Percentiles rank a stretch among this genome's conserved stretches.
Evolutionary conservation across 1,140 invertebrate genomes (phyloP).

Genomic region (Aphelenchoides fujianensis): DNA sequence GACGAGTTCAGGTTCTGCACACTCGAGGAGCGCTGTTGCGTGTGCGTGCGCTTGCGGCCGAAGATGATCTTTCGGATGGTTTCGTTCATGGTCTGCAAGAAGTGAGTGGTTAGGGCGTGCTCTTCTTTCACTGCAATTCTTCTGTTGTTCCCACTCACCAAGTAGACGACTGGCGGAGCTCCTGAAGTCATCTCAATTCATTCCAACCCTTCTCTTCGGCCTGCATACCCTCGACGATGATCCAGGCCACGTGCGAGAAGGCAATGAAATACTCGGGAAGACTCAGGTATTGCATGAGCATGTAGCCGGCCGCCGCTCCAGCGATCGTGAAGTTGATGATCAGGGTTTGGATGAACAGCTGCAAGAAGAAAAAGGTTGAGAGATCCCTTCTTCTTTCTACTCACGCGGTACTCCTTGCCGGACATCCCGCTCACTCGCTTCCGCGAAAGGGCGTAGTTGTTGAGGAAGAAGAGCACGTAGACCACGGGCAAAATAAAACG

Average conservation of each 20-base stretch:
- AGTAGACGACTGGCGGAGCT: neutral
- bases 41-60: neutral
- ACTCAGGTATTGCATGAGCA: neutral
- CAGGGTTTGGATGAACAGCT: slow-evolving; percentile 6
- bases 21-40: neutral
- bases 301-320: neutral
- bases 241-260: neutral
- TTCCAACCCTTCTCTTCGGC: neutral
- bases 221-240: slow-evolving; percentile 10
- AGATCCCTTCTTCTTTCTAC: neutral
- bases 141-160: no score
- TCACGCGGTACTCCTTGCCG: neutral
- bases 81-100: slow-evolving; percentile 12
- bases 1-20: neutral
- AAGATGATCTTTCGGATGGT: slow-evolving; percentile 9
- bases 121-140: no score
- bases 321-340: neutral
- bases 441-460: neutral
- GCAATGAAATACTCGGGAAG: neutral
- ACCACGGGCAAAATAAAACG: neutral
- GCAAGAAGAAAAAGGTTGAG: neutral
- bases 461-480: neutral
- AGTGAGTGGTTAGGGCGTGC: no score
- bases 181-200: neutral
- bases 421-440: neutral